Conservation (phyloP, 2,113 vertebrate species). For the Brachyhypopomus gauderio region DNA sequence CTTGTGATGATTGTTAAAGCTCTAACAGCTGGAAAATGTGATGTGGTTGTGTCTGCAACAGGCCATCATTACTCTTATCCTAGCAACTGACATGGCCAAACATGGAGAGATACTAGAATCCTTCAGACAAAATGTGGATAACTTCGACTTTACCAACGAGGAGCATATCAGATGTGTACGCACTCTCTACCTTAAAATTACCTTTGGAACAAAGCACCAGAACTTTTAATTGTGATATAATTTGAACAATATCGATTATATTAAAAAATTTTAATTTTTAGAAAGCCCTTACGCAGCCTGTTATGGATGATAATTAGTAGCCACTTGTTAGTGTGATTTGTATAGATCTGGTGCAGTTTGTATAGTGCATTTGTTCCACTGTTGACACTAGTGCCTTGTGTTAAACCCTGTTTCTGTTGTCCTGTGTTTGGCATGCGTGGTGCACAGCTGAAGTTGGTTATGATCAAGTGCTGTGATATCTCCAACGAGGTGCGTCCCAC, state of each 20-base stretch:
- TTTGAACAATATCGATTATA: too few species aligned
- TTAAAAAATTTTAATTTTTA: too few species aligned
- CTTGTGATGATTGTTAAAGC: neutral
- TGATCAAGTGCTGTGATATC: slow-evolving; percentile 99
- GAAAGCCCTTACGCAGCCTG: too few species aligned
- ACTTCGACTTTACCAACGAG: slow-evolving; percentile 91
- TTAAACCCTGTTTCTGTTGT: neutral
- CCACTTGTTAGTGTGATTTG: neutral
- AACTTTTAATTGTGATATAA: too few species aligned
- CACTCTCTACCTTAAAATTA: slow-evolving; percentile 26
- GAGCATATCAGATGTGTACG: slow-evolving; percentile 90
- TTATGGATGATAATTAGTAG: neutral
- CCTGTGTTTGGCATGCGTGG: neutral
- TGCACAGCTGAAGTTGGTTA: slow-evolving; percentile 91
- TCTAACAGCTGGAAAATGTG: neutral
- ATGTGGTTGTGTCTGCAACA: slow-evolving; percentile 56
- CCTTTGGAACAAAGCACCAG: too few species aligned
- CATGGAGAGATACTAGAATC: slow-evolving; percentile 94
- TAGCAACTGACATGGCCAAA: slow-evolving; percentile 96
- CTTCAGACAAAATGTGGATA: slow-evolving; percentile 91
- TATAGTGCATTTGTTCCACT: neutral
- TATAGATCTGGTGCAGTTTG: too few species aligned
- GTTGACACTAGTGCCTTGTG: neutral
- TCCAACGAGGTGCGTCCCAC: slow-evolving; percentile 95
- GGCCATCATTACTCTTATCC: slow-evolving; percentile 93